These are phyloP conservation scores for Keiferia lycopersicella DNA, from an alignment of 2,888 invertebrate species.

Conservation along the genomic window DNA sequence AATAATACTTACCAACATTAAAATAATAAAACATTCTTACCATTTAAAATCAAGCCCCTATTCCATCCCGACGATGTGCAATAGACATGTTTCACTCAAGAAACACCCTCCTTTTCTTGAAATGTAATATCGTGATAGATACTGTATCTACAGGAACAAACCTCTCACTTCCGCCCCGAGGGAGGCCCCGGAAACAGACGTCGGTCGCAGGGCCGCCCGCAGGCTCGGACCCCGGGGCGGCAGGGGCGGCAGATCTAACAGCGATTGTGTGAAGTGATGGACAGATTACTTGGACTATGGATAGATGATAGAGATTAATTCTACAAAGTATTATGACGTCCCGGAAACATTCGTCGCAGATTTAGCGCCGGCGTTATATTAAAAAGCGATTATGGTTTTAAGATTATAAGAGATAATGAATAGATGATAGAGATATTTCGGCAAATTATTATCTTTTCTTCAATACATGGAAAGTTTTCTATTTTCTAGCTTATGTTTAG, in stretches of 20 bases:
- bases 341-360: too few species aligned
- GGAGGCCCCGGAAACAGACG: slow-evolving; percentile 14
- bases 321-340: too few species aligned
- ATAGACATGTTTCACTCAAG: not conserved
- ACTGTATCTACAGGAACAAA: slow-evolving; percentile 18
- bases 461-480: too few species aligned
- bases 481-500: too few species aligned
- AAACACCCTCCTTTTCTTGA: slow-evolving; percentile 10
- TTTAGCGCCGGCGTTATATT: too few species aligned
- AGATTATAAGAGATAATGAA: too few species aligned
- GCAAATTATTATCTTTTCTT: too few species aligned
- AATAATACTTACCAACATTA: too few species aligned
- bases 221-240: slow-evolving; percentile 9
- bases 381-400: too few species aligned
- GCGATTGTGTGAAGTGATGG: not conserved
- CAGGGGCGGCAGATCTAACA: not conserved
- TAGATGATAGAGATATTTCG: too few species aligned
- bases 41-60: not conserved
- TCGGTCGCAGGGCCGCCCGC: slow-evolving; percentile 12
- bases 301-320: not conserved
- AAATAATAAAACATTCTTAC: too few species aligned
- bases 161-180: slow-evolving; percentile 20
- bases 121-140: slow-evolving; percentile 13
- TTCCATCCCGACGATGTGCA: not conserved
- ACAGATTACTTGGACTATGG: not conserved